Evolutionary conservation across 2,888 invertebrate species (phyloP), one percentile per base, ranked within the genome.

Genomic region (Drosophila mayaguana): DNA sequence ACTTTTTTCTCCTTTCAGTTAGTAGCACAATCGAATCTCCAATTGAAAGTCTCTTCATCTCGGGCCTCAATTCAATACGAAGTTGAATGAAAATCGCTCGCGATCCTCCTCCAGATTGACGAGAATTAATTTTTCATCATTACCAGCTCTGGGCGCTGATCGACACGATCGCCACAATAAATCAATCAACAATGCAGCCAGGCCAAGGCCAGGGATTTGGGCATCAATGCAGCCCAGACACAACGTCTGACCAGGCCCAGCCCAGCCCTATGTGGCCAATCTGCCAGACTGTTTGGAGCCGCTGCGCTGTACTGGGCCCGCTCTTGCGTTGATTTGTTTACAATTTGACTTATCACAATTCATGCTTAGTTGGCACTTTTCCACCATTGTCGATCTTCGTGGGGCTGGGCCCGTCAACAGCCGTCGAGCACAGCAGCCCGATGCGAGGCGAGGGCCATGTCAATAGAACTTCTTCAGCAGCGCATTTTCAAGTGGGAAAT

Each of bases 401-500:
- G 61, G 63, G 65, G 71, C 60, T 60, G 65, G 70, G 63, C 61
- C 46, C 59, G 32, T 67, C 57, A 67, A 51, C 59, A 51, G n/a
- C n/a, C n/a, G n/a, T n/a, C n/a, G n/a, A n/a, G 51, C 51, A 72
- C 72, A 18, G 55, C 73, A 63, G 66, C 74, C 53, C 59, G 75
- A 73, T 71, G 28, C 63, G 51, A 32, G 71, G 56, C 56, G 63
- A 68, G 85, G 75, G 67, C 75, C 65, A 66, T 86, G 90, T 89
- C 85, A 89, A 89, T 89, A 77, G 88, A 89, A 86, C 86, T 86
- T 89, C 86, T 86, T 86, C 86, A 86, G 86, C 87, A 86, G 86
- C 90, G 53, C 71, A 65, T 45, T 74, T 57, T 75, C 72, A 89
- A 89, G 81, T 84, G 72, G 73, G 60, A 73, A 83, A 81, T 76